These are phyloP conservation scores for Heliothis subflexa DNA, from an alignment of 1,140 invertebrate species.

Conservation along the genomic window DNA sequence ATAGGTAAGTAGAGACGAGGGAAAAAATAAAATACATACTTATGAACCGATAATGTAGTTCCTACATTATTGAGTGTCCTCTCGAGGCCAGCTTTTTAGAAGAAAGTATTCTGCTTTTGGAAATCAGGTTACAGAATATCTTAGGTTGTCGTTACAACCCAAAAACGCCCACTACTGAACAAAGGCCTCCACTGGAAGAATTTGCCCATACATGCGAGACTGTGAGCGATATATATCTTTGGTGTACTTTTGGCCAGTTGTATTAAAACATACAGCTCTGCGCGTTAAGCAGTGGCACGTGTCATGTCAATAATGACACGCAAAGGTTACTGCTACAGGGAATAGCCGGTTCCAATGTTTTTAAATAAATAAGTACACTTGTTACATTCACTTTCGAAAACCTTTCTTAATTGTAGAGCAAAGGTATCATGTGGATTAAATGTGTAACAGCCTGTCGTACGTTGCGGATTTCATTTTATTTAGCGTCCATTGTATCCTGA, in stretches of 20 bases:
- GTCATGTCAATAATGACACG: constrained; percentile 14
- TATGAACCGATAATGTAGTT: too few relatives aligned
- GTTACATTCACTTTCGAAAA: constrained; percentile 46
- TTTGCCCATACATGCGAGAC: too few relatives aligned
- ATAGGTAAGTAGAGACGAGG: not conserved
- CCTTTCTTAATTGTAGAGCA: constrained; percentile 39
- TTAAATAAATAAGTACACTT: constrained; percentile 7
- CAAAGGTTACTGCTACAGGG: constrained; percentile 32
- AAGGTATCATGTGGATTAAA: constrained; percentile 1
- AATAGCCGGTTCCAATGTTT: constrained; percentile 6
- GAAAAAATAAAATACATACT: too few relatives aligned
- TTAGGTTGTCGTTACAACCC: too few relatives aligned
- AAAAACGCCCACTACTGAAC: too few relatives aligned
- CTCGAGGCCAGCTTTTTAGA: too few relatives aligned
- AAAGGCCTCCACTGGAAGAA: too few relatives aligned
- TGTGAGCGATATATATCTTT: too few relatives aligned
- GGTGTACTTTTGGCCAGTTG: too few relatives aligned
- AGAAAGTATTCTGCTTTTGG: too few relatives aligned
- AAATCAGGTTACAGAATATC: too few relatives aligned
- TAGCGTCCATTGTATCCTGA: not conserved
- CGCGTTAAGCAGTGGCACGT: not conserved
- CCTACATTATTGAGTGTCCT: too few relatives aligned
- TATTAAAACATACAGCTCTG: not conserved
- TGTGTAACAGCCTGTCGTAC: constrained; percentile 19
- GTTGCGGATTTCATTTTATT: constrained; percentile 24